Evolutionary conservation across 2,113 vertebrate genomes (phyloP).

Genomic region (Cavia aperea): DNA sequence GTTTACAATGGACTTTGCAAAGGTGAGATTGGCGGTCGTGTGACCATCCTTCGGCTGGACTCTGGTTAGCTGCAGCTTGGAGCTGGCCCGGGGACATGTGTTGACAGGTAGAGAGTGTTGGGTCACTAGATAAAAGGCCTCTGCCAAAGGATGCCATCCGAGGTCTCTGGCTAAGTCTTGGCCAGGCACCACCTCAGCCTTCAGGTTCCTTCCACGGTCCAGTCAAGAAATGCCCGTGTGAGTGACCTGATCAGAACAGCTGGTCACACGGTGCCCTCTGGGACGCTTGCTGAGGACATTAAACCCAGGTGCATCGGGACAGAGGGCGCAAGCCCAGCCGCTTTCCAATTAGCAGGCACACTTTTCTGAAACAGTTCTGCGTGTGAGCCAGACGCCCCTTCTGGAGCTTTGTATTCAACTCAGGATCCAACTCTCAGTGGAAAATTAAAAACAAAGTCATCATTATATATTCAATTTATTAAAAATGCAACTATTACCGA

Average conservation of each 20-base stretch:
- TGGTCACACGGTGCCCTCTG: slow-evolving; percentile 14
- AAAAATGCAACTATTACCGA: slow-evolving; percentile 72
- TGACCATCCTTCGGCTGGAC: not conserved
- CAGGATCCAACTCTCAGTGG: slow-evolving; percentile 66
- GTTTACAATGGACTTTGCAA: not conserved
- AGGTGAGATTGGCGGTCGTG: not conserved
- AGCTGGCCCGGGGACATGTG: not conserved
- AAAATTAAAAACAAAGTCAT: slow-evolving; percentile 75
- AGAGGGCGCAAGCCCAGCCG: not conserved
- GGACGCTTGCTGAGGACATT: slow-evolving; percentile 36
- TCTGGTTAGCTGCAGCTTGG: not conserved
- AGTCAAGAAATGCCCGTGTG: not conserved
- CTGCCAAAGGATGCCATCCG: not conserved
- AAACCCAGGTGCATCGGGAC: slow-evolving; percentile 49
- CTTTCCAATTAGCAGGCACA: slow-evolving; percentile 40
- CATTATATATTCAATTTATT: slow-evolving; percentile 75
- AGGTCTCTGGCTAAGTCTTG: not conserved
- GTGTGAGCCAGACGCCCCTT: slow-evolving; percentile 60
- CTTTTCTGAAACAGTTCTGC: slow-evolving; percentile 53
- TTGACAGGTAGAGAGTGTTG: not conserved
- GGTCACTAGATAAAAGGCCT: not conserved
- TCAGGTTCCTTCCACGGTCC: not conserved
- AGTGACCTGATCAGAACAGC: not conserved
- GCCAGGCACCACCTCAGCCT: not conserved
- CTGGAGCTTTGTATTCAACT: slow-evolving; percentile 59